phyloP scores from a whole-genome alignment of 2,797 vertebrate genomes.

The Loris lydekkerianus region DNA sequence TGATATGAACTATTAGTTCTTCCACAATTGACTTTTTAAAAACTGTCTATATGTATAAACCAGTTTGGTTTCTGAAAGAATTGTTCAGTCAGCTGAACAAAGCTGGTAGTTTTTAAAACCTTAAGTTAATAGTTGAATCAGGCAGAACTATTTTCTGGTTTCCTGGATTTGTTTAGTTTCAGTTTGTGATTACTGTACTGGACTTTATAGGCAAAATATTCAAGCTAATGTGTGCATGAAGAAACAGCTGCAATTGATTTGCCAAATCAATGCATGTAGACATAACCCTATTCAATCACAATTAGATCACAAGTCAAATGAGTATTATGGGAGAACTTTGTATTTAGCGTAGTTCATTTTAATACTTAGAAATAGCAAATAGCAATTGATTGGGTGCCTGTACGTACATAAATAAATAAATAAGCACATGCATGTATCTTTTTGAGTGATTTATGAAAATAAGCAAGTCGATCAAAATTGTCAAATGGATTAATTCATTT shows the following conservation, averaged over 20 bases:
- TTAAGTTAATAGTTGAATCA: slow-evolving; percentile 48
- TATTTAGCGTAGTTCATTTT: slow-evolving; percentile 52
- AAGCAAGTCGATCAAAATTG: slow-evolving; percentile 61
- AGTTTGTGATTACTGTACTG: slow-evolving; percentile 26
- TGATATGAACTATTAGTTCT: slow-evolving; percentile 34
- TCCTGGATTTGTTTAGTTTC: slow-evolving; percentile 58
- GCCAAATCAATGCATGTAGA: slow-evolving; percentile 49
- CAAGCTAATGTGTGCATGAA: slow-evolving; percentile 7
- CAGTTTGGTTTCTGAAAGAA: slow-evolving; percentile 56
- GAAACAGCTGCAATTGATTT: slow-evolving; percentile 53
- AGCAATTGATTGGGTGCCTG: background rate
- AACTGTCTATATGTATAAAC: slow-evolving; percentile 11
- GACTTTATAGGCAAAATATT: slow-evolving; percentile 44
- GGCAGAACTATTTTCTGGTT: slow-evolving; percentile 23
- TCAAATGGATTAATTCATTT: slow-evolving; percentile 55
- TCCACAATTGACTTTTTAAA: slow-evolving; percentile 40
- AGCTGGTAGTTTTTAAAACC: background rate
- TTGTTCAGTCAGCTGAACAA: slow-evolving; percentile 14
- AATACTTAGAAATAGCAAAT: slow-evolving; percentile 60
- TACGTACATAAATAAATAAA: slow-evolving; percentile 27
- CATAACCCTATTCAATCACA: slow-evolving; percentile 57
- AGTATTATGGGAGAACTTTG: slow-evolving; percentile 52
- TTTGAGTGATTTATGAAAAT: slow-evolving; percentile 73
- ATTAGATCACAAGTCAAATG: slow-evolving; percentile 58
- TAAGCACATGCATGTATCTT: slow-evolving; percentile 30